Conservation (phyloP, 2,797 vertebrate species). For the Triplophysa yarkandensis region DNA sequence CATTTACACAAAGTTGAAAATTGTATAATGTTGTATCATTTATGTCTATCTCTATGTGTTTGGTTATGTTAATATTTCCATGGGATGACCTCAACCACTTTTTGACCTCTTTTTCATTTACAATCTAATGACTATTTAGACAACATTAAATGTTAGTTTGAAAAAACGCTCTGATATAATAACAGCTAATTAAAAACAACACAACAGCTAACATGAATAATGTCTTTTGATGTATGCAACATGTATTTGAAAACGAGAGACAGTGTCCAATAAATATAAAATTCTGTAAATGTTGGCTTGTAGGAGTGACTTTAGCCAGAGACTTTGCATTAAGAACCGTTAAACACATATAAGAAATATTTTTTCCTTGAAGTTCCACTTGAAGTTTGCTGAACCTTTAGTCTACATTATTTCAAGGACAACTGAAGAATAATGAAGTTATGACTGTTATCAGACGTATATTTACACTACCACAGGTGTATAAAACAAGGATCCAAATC, state of each 20-base stretch:
- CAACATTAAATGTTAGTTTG: too few species aligned
- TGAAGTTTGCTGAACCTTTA: conserved; percentile 9
- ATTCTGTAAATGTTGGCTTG: neutral
- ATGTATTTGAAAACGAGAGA: neutral
- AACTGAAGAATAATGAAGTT: neutral
- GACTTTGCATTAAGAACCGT: neutral
- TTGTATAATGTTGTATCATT: too few species aligned
- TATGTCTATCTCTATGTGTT: too few species aligned
- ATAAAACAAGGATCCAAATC: conserved; percentile 39
- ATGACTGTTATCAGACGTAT: conserved; percentile 24
- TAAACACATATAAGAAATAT: neutral
- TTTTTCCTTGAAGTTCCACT: neutral
- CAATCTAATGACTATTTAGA: too few species aligned
- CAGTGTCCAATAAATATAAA: neutral
- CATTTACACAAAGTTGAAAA: too few species aligned
- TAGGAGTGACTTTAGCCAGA: neutral
- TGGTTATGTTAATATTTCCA: too few species aligned
- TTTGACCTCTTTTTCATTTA: too few species aligned
- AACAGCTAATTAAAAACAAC: too few species aligned
- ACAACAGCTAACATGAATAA: too few species aligned
- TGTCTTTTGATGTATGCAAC: neutral
- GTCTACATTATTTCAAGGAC: conserved; percentile 35
- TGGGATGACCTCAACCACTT: too few species aligned
- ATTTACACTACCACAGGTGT: conserved; percentile 21
- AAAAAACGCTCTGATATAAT: too few species aligned